Evolutionary conservation across 2,888 invertebrate species (phyloP), one percentile per base, ranked within the genome.

Genomic region (Eumacrocentrus americanus): DNA sequence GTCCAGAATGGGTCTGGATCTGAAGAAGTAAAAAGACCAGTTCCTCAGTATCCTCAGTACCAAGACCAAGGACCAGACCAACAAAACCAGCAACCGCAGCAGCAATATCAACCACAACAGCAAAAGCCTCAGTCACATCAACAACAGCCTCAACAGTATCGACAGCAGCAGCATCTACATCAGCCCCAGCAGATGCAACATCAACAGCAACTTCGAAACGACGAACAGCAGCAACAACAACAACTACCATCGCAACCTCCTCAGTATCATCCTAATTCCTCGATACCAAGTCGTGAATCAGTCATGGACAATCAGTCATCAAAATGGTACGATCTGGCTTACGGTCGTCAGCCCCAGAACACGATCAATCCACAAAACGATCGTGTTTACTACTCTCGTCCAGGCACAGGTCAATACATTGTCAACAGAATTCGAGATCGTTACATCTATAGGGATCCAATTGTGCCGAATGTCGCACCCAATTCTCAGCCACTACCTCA

Each of bases 1-100:
- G 82, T 83, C 9, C 68, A 82, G 69, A 82, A 68, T 42, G 83
- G 81, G 53, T 82, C 83, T 75, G 76, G 72, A 73, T 74, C 16
- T 6, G 80, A 81, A 16, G 77, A 64, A 14, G 48, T 57, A 40
- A 56, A 38, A 44, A 60, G 75, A n/a, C 66, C 72, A 0, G 67
- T 68, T 11, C 72, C 73, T 0, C 76, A 76, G 35, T 75, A 75
- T 66, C 66, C 72, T 11, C 64, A 56, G 14, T 66, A 65, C 59
- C 62, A 64, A 14, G 62, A 72, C 3, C 68, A 68, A 35, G 63
- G 61, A n/a, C 68, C 64, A 22, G 48, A 51, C 3, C 62, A 56
- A 25, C 55, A 57, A 46, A 23, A 46, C 14, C 40, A 54, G n/a
- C 56, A 48, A 4, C 52, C 51, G 23, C 58, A 56, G 1, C 57